These are phyloP conservation scores for Plemyria rubiginata DNA, from an alignment of 2,888 invertebrate species.

Conservation along the genomic window DNA sequence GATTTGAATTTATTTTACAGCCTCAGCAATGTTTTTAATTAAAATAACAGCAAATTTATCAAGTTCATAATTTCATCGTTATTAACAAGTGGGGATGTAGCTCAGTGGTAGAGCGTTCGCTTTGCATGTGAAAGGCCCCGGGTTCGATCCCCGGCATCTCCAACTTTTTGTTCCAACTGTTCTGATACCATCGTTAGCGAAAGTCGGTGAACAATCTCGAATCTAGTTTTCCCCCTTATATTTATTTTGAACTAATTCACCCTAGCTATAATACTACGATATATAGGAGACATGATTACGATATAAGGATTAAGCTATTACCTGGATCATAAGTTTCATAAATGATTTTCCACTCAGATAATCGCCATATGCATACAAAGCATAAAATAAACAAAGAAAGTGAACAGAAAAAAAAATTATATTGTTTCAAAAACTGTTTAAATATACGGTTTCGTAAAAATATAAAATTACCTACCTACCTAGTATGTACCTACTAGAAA, in stretches of 20 bases:
- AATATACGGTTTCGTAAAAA: constrained; percentile 37
- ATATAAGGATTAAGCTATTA: too few relatives aligned
- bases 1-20: too few relatives aligned
- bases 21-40: too few relatives aligned
- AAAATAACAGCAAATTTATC: background rate
- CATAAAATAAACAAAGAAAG: constrained; percentile 4
- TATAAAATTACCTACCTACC: constrained; percentile 38
- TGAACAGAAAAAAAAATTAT: constrained; percentile 47
- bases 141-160: constrained; percentile 98
- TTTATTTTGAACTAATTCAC: too few relatives aligned
- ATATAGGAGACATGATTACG: too few relatives aligned
- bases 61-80: constrained; percentile 12
- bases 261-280: too few relatives aligned
- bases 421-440: constrained; percentile 39
- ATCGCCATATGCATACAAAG: too few relatives aligned
- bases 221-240: too few relatives aligned
- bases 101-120: constrained; percentile 99
- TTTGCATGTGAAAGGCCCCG: constrained; percentile 99
- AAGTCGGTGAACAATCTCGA: background rate
- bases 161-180: constrained; percentile 70
- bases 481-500: constrained; percentile 36
- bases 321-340: too few relatives aligned
- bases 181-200: too few relatives aligned
- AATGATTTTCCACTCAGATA: too few relatives aligned
- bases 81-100: constrained; percentile 89